A percentile compares a stretch with the other conserved stretches of the same genome.
Evolutionary conservation across 2,797 vertebrate genomes (phyloP).

Genomic region (Acanthurus tractus): DNA sequence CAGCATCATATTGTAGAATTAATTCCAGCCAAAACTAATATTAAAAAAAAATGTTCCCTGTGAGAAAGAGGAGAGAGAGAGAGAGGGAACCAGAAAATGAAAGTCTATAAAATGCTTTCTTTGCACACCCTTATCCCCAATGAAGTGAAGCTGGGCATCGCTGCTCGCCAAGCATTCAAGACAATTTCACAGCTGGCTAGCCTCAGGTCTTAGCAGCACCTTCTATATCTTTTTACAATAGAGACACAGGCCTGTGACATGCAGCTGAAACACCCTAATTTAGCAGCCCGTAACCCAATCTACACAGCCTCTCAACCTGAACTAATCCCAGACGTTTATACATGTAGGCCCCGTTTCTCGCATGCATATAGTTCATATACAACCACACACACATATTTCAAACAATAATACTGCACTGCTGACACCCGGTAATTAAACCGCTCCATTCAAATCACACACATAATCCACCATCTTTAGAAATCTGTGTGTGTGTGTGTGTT

Average conservation of each 20-base stretch:
- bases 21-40: constrained; percentile 75
- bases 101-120: constrained; percentile 72
- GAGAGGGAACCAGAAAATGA: constrained; percentile 55
- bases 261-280: constrained; percentile 67
- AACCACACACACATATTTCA: constrained; percentile 27
- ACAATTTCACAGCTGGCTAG: constrained; percentile 84
- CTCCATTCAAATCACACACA: constrained; percentile 44
- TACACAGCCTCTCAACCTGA: constrained; percentile 62
- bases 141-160: constrained; percentile 67
- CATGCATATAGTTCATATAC: constrained; percentile 46
- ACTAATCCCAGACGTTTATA: constrained; percentile 76
- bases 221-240: constrained; percentile 77
- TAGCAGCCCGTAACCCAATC: constrained; percentile 74
- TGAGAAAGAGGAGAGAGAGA: constrained; percentile 23
- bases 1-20: constrained; percentile 59
- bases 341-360: constrained; percentile 50
- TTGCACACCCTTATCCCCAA: constrained; percentile 72
- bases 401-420: constrained; percentile 19
- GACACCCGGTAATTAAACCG: constrained; percentile 61
- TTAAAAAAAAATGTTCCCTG: constrained; percentile 56
- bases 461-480: constrained; percentile 53
- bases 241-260: constrained; percentile 70
- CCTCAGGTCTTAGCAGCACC: constrained; percentile 78
- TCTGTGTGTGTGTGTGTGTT: neutral
- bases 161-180: constrained; percentile 66